Evolutionary conservation across 2,113 vertebrate species (phyloP), one percentile per base, ranked within the genome.

Genomic region (Cygnus atratus): DNA sequence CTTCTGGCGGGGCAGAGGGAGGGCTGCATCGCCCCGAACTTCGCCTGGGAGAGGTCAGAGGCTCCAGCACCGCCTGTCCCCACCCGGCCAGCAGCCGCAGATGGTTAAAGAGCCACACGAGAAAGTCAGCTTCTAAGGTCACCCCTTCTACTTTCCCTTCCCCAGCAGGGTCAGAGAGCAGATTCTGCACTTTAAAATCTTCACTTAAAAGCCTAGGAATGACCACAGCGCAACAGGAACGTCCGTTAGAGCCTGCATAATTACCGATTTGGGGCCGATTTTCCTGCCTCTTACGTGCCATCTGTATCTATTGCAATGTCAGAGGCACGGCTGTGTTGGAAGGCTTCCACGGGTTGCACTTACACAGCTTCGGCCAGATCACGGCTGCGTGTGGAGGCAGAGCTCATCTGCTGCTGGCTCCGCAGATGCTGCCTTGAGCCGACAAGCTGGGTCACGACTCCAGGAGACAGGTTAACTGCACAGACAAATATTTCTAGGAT

Each of bases 381-480:
- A 33, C 0, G 71, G 89, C 80, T 44, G 94, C 73, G 5, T 50
- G 92, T 31, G 80, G 9, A 44, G 95, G 82, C 94, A 92, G 48
- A 91, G 87, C 71, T 83, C 20, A 90, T 37, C 87, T 1, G 17
- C 89, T 14, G 79, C 75, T 19, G 85, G 91, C 94, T 76, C 1
- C 14, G 66, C 78, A 17, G 79, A 37, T 1, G 37, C 84, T 44
- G 72, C 9, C 39, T 39, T 68, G 31, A 91, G 93, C 92, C 20
- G 73, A 72, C 93, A 80, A 58, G 90, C 78, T 50, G 92, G 91
- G 82, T 94, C 93, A 89, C 4, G 73, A 58, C 93, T 89, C 91
- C 87, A 7, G 92, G 62, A 73, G 77, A 9, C 78, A 39, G 81
- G 87, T 79, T 62, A 82, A 73, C 71, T 43, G 89, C 85, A 61